phyloP scores from a whole-genome alignment of 1,140 invertebrate genomes.

The Drosophila pachea region DNA sequence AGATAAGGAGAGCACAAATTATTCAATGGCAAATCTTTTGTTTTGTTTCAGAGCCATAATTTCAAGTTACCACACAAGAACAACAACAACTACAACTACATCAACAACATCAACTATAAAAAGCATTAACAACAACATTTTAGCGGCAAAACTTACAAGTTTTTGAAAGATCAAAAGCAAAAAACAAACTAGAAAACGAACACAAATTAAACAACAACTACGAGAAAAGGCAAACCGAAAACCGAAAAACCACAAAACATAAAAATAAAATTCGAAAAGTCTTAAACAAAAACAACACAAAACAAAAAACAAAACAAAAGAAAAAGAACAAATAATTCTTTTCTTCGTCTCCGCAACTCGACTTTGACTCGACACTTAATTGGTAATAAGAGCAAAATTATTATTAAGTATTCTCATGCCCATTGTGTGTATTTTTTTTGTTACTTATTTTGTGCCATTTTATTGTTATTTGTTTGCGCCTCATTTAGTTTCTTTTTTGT shows the following conservation, averaged over 20 bases:
- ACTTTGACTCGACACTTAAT: slow-evolving; percentile 74
- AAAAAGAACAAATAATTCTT: slow-evolving; percentile 32
- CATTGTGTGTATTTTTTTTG: slow-evolving; percentile 68
- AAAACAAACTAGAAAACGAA: slow-evolving; percentile 5
- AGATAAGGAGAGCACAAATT: slow-evolving; percentile 53
- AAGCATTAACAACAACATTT: slow-evolving; percentile 34
- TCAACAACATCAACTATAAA: slow-evolving; percentile 28
- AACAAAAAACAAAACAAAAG: slow-evolving; percentile 18
- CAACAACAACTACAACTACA: slow-evolving; percentile 28
- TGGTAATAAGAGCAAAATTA: slow-evolving; percentile 73
- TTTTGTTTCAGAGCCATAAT: slow-evolving; percentile 68
- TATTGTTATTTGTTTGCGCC: slow-evolving; percentile 50
- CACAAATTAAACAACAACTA: slow-evolving; percentile 26
- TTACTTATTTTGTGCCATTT: slow-evolving; percentile 56
- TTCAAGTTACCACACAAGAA: slow-evolving; percentile 56
- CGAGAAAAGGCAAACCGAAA: slow-evolving; percentile 14
- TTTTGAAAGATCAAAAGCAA: slow-evolving; percentile 3
- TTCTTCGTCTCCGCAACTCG: slow-evolving; percentile 62
- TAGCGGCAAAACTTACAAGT: slow-evolving; percentile 35
- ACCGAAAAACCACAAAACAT: slow-evolving; percentile 31
- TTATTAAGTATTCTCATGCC: slow-evolving; percentile 61
- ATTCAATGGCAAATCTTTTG: slow-evolving; percentile 56
- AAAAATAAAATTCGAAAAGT: too few species aligned
- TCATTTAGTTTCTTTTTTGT: slow-evolving; percentile 49
- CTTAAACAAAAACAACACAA: slow-evolving; percentile 5